These are phyloP conservation scores for Palythoa grandis DNA, from an alignment of 92 coral and sea anemone species.

Conservation along the genomic window DNA sequence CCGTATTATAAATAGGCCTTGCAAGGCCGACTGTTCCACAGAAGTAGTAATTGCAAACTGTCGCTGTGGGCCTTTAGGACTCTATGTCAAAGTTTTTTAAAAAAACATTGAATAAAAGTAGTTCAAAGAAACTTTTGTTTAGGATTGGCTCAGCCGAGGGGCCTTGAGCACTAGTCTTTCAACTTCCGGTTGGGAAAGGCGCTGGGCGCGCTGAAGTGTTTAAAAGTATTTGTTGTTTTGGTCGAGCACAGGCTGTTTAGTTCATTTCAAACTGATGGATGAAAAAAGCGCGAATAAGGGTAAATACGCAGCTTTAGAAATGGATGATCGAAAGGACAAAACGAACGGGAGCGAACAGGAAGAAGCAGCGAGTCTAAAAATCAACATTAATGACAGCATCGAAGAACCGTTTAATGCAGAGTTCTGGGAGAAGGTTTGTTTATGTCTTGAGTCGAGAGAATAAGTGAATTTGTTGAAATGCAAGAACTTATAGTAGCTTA, in stretches of 20 bases:
- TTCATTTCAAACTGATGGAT: constrained; percentile 2
- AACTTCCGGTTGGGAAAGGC: constrained; percentile 24
- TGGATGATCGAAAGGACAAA: constrained; percentile 67
- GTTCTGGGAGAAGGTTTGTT: constrained; percentile 85
- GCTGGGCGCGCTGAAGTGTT: constrained; percentile 3
- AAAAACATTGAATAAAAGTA: not conserved
- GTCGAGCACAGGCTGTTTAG: not conserved
- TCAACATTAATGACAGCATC: constrained; percentile 40
- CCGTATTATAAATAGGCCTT: no score
- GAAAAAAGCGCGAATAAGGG: constrained; percentile 21
- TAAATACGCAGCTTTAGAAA: constrained; percentile 48
- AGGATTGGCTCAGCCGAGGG: not conserved
- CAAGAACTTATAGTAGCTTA: not conserved
- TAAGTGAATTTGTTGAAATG: not conserved
- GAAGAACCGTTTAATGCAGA: constrained; percentile 87
- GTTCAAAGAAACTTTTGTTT: not conserved
- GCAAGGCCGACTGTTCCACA: no score
- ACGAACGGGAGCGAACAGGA: constrained; percentile 41
- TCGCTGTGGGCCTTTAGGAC: no score
- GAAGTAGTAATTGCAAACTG: no score
- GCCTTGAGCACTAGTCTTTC: not conserved
- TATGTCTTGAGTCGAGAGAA: not conserved
- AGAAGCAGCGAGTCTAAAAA: constrained; percentile 42
- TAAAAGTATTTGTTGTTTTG: not conserved
- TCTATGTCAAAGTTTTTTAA: not conserved